Conservation (phyloP, 1,140 invertebrate genomes). For the Sesamia nonagrioides region DNA sequence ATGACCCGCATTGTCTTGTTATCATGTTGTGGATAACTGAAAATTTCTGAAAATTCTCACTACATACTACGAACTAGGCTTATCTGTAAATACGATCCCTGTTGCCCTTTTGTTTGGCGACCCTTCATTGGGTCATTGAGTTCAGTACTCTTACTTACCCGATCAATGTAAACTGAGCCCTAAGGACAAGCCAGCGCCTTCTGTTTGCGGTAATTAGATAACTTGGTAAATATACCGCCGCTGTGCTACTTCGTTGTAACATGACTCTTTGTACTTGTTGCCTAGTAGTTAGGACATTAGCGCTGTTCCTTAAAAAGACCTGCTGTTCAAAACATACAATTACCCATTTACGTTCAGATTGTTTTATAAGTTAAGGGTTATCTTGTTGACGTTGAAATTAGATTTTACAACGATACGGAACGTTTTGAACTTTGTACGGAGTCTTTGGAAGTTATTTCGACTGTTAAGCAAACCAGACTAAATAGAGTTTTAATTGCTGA, state of each 20-base stretch:
- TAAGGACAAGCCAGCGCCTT: constrained; percentile 53
- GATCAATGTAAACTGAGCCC: constrained; percentile 19
- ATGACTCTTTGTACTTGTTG: constrained; percentile 47
- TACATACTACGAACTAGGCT: too few species aligned
- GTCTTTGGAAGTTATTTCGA: neutral
- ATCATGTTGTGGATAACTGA: too few species aligned
- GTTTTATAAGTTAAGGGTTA: neutral
- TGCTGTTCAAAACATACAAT: constrained; percentile 9
- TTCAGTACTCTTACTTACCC: neutral
- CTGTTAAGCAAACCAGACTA: too few species aligned
- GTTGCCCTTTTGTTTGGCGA: neutral
- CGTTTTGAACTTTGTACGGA: neutral
- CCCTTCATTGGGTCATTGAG: neutral
- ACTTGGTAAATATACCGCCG: constrained; percentile 64
- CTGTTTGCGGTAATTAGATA: constrained; percentile 73
- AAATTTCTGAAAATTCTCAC: too few species aligned
- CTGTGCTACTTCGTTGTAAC: constrained; percentile 45
- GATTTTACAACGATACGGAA: neutral
- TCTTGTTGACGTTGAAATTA: neutral
- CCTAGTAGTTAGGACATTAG: constrained; percentile 37
- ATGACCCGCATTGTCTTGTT: neutral
- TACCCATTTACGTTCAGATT: constrained; percentile 18
- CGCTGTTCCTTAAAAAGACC: constrained; percentile 26
- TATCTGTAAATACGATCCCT: neutral
- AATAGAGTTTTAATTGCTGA: too few species aligned